A percentile compares a stretch with the other conserved stretches of the same genome.
These are phyloP conservation scores for Dioctria rufipes DNA, from an alignment of 2,888 invertebrate species.

Conservation along the genomic window DNA sequence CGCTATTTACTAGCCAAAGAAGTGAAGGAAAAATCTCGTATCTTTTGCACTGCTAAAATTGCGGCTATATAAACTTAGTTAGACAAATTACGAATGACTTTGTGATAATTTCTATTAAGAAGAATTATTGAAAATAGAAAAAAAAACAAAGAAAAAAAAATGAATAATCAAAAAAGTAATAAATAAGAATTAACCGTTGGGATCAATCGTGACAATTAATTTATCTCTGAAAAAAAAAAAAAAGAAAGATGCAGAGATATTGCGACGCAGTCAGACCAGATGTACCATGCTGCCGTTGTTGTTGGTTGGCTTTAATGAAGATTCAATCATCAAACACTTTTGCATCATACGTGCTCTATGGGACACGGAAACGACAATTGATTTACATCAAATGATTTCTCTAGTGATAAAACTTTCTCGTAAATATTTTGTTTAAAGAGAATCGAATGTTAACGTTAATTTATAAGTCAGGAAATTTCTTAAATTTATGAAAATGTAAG, in stretches of 20 bases:
- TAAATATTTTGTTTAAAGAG: conserved; percentile 2
- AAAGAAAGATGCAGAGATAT: not conserved
- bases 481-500: not conserved
- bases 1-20: not conserved
- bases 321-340: conserved; percentile 36
- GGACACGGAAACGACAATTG: conserved; percentile 48
- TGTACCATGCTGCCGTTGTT: conserved; percentile 4
- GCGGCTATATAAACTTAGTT: too few relatives aligned
- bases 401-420: conserved; percentile 35
- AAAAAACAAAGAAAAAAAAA: not conserved
- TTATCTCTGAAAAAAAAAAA: conserved; percentile 1
- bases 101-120: conserved; percentile 21
- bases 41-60: not conserved
- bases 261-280: conserved; percentile 4
- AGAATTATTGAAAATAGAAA: not conserved
- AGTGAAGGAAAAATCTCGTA: not conserved
- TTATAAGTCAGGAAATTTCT: conserved; percentile 26
- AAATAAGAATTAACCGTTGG: not conserved
- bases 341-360: conserved; percentile 22
- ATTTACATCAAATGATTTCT: conserved; percentile 44
- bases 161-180: not conserved
- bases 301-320: not conserved
- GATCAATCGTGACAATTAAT: conserved; percentile 12
- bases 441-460: conserved; percentile 8
- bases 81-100: conserved; percentile 19